A percentile compares a stretch with the other conserved stretches of the same genome.
These are phyloP conservation scores for Liodrosophila aerea DNA, from an alignment of 2,888 invertebrate species.

Conservation along the genomic window DNA sequence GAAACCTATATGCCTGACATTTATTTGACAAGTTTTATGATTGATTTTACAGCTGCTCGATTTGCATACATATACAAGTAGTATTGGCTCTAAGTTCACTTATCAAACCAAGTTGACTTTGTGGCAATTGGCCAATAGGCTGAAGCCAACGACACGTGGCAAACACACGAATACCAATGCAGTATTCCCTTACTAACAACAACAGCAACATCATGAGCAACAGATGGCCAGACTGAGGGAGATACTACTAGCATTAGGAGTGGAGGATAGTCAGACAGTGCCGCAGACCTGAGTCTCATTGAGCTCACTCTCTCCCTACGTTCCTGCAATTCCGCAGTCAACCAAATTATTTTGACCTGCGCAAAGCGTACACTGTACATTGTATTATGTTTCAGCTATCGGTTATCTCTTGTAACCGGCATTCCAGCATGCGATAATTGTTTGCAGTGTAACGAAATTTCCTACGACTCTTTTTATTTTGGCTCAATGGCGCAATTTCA, in stretches of 20 bases:
- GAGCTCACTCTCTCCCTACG: slow-evolving; percentile 17
- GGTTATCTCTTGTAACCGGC: background rate
- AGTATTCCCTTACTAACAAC: slow-evolving; percentile 22
- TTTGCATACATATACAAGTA: slow-evolving; percentile 25
- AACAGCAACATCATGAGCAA: slow-evolving; percentile 27
- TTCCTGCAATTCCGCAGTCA: slow-evolving; percentile 56
- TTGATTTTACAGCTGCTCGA: slow-evolving; percentile 78
- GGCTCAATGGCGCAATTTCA: slow-evolving; percentile 67
- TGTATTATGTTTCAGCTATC: no score
- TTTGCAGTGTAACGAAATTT: slow-evolving; percentile 45
- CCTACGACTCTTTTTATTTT: slow-evolving; percentile 38
- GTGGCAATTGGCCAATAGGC: slow-evolving; percentile 56
- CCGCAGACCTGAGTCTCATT: slow-evolving; percentile 12
- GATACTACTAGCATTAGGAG: slow-evolving; percentile 27
- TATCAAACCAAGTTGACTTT: slow-evolving; percentile 51
- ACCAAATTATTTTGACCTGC: slow-evolving; percentile 73
- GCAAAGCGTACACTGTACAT: slow-evolving; percentile 42
- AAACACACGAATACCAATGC: slow-evolving; percentile 60
- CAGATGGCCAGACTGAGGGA: slow-evolving; percentile 59
- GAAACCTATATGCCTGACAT: slow-evolving; percentile 55
- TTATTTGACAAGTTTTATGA: slow-evolving; percentile 79
- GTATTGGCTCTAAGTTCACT: slow-evolving; percentile 52
- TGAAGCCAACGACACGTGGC: slow-evolving; percentile 69
- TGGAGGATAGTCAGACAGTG: no score
- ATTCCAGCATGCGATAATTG: background rate